A percentile compares a stretch with the other conserved stretches of the same genome.
Evolutionary conservation across 2,797 vertebrate species (phyloP).

Genomic region (Apogon hyalosoma): DNA sequence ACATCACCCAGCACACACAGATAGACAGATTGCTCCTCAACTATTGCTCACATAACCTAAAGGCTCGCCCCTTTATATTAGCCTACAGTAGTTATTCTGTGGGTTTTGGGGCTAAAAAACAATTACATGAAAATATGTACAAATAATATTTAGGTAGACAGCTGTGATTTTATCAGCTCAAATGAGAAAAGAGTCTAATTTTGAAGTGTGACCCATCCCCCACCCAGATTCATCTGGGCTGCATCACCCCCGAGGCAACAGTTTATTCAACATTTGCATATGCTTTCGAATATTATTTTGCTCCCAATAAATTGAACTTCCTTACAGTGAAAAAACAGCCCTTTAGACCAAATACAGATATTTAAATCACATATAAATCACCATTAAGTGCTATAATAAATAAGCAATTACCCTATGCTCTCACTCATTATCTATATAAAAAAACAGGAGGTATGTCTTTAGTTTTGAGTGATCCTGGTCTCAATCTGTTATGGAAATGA

Average conservation of each 20-base stretch:
- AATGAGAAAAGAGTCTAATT: constrained; percentile 59
- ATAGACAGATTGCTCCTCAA: constrained; percentile 34
- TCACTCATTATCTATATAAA: constrained; percentile 25
- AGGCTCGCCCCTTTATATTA: background rate
- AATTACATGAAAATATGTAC: background rate
- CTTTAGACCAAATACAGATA: background rate
- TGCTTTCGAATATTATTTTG: constrained; percentile 43
- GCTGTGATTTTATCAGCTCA: constrained; percentile 35
- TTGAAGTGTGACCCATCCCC: constrained; percentile 61
- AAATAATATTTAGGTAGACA: constrained; percentile 7
- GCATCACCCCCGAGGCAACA: constrained; percentile 59
- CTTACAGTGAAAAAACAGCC: constrained; percentile 2
- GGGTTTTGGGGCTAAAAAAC: background rate
- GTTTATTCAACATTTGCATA: constrained; percentile 64
- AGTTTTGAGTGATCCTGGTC: constrained; percentile 43
- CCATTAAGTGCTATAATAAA: constrained; percentile 34
- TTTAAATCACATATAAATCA: constrained; percentile 1
- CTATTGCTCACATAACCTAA: constrained; percentile 19
- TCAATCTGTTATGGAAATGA: constrained; percentile 77
- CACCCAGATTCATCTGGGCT: constrained; percentile 37
- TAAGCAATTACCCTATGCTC: constrained; percentile 9
- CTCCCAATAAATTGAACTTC: constrained; percentile 4
- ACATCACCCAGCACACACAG: constrained; percentile 45
- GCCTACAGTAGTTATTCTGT: background rate
- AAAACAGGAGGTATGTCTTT: constrained; percentile 54